Evolutionary conservation across 2,113 vertebrate species (phyloP), one percentile per base, ranked within the genome.

Genomic region (Gadus chalcogrammus): DNA sequence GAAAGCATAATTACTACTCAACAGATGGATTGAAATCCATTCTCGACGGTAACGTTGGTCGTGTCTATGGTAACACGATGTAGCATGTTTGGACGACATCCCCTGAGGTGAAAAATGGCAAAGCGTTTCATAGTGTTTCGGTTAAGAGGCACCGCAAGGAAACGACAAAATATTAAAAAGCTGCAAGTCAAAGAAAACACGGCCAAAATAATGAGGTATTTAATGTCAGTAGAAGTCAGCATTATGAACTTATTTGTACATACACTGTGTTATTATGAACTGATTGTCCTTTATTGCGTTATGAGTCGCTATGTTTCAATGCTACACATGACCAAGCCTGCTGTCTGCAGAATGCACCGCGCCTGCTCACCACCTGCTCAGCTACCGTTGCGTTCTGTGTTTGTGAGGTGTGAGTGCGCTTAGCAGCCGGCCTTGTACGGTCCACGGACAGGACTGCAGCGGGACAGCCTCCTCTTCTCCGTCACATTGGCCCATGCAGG

Each of bases 241-340:
- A 71, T 87, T 80, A 68, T 79, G 77, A 89, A 85, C 77, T 78
- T 76, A 84, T 68, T 64, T 92, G 90, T 93, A 92, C 76, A 91
- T 91, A 90, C 81, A 89, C 85, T 90, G 86, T 89, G 80, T 86
- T 72, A 79, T 83, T 68, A 72, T 69, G 75, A 75, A 80, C 72
- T 80, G 79, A 72, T 77, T 86, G 83, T 91, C 42, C 42, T 88
- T 85, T 83, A 75, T 82, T 84, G 74, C 83, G 77, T 86, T 77
- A 77, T 85, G 79, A 85, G 83, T 86, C 75, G 85, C 85, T 87
- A 61, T 82, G 83, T 79, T 79, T 77, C 69, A 81, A 75, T 73
- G 84, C 84, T 86, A 85, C 77, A 83, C 79, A 72, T 75, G 83
- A 84, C 85, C 85, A 86, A 80, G 77, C 83, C 77, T 1, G 42